Evolutionary conservation across 35 echinoderm and acorn worm species (phyloP), one percentile per base, ranked within the genome.

Genomic region (Acanthaster planci): DNA sequence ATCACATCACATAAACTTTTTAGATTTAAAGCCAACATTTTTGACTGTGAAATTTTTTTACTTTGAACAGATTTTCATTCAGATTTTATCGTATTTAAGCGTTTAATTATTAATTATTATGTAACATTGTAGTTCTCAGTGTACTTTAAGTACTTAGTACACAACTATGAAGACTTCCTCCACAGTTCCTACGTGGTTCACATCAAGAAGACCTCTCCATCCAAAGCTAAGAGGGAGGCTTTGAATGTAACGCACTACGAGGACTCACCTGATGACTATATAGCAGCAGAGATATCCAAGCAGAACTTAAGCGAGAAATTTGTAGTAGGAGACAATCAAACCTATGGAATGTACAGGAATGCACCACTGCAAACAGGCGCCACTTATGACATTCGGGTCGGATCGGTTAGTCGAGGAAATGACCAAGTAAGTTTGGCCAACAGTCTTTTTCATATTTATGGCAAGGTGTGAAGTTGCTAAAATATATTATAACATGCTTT

Each of bases 341-440:
- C 78, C 21, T 94, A 94, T 64, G 87, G 83, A 31, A 12, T 10
- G 17, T 94, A 90, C 39, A 80, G 85, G 76, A 94, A 94, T 40
- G 77, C 92, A 77, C 92, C 92, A 18, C 60, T 94, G 21, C 18
- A 78, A 53, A 76, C 77, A 36, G 77, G 59, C 22, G 52, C 56
- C 8, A 51, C 53, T 2, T 93, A 93, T 79, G 86, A 93, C 8
- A 67, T 93, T 79, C 14, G 53, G 2, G 55, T 83, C 29, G 87
- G 91, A 38, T 50, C 86, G 8, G 58, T 89, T 17, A 77, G 86
- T 54, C 50, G 89, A 34, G 34, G 77, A 40, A 54, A 76, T 2
- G 72, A 57, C 37, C 10, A 37, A 72, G 80, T 83, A 82, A 19
- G 89, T 29, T 0, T 30, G 4, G 42, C n/a, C n/a, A 47, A 47